Base-by-base conservation (phyloP, 1,140 invertebrate genomes). In the Dufourea novaeangliae region DNA sequence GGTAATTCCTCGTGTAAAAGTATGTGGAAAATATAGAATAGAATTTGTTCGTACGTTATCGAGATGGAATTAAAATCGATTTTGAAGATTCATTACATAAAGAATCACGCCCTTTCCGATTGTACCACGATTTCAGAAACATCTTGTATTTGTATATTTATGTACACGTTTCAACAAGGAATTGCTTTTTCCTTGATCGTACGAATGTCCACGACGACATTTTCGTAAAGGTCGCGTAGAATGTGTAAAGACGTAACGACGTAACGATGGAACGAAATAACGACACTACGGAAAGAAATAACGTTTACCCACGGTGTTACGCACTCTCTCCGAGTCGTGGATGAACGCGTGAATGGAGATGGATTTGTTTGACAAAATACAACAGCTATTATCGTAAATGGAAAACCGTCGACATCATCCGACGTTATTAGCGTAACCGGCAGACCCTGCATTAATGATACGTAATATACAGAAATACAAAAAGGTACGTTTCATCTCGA, bases 401-500 rank as follows among this genome's bases (percentile, higher is more conserved):
- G 72, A 76, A 81, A 62, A 67, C 32, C 71, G 67, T 74, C 71
- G 50, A 71, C 73, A 82, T 59, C 64, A 37, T 68, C 25, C 44
- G 20, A 39, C 72, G 73, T 56, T 80, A 70, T 54, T 82, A 80
- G 77, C 79, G 59, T 66, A 67, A 82, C 63, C 41, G 79, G 74
- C 52, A 71, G 56, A 62, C 41, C 52, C 44, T n/a, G 46, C 37
- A 56, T 78, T 78, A 78, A 78, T 56, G 67, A 74, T 80, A 79
- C 77, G 67, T 83, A 83, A 83, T 75, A 83, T 75, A 70, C 27
- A 63, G 46, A 56, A 76, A 74, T 62, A 80, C 67, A 68, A 80
- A 84, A 77, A 83, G 70, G 27, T 80, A 76, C 78, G 78, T 84
- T 80, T 84, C 78, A 84, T 84, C 77, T 63, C 63, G 82, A 84